Evolutionary conservation across 1,140 invertebrate species (phyloP), one percentile per base, ranked within the genome.

Genomic region (Eulimnadia texana): DNA sequence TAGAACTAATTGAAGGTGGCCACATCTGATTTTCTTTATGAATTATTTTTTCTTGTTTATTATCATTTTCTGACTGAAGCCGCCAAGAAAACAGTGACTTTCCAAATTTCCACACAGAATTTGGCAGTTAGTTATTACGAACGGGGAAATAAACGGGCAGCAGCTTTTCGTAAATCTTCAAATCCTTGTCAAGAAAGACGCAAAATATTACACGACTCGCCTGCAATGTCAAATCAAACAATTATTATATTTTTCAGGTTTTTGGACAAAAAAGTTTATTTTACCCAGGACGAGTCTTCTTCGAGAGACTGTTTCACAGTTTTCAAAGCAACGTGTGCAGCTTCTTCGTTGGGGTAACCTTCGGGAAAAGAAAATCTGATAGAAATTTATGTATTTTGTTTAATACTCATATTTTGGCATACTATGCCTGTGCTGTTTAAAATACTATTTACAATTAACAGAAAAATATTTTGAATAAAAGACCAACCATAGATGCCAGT

Each of bases 201-300:
- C 87, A 90, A 69, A 93, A 92, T 25, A 93, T 85, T 1, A 92
- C 74, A 68, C 84, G 76, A 42, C 89, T 83, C 65, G 91, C 68
- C 72, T 83, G 70, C 9, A 74, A 74, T 58, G 65, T 63, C 28
- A 29, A 69, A 65, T 63, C 68, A 70, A 64, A 65, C 58, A 53
- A 57, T 53, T 42, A n/a, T n/a, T 20, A 16, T 53, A 22, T 23
- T 20, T 16, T 22, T 58, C 58, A 19, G 61, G 10, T 23, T 53
- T 62, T 61, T 64, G 2, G 13, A 61, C 51, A 63, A 3, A 29
- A 54, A 22, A 13, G 23, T 16, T 47, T 22, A 27, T 66, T 69
- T 74, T 74, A 77, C 54, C 11, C 64, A 42, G 2, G 61, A 53
- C 3, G n/a, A 42, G 42, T 69, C 23, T 0, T 67, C 69, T 56